Base-by-base conservation (phyloP, 2,888 invertebrate genomes). In the Nymphalis urticae region DNA sequence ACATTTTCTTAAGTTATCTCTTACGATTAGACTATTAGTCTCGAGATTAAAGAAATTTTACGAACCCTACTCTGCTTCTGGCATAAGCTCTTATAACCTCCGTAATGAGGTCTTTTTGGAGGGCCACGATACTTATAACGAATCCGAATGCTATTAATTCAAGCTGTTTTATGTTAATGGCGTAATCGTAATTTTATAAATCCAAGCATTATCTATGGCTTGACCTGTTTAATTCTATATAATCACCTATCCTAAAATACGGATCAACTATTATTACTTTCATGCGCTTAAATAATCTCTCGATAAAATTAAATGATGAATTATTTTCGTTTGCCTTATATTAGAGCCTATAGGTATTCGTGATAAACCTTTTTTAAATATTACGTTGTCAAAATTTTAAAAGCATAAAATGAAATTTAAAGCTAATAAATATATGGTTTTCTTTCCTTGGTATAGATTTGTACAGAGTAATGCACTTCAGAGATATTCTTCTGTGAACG, bases 1-100 rank as follows among this genome's bases (percentile, higher is more conserved):
- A 83, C 82, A 83, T 84, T 79, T 81, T 77, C 80, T 78, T 77
- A 87, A 86, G 86, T 85, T 83, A 84, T 80, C 82, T 77, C 84
- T 81, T 82, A 85, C 81, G 83, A 83, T 86, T 84, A 82, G 76
- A 77, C 76, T 76, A 70, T 32, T 72, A 79, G 74, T 76, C 72
- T 72, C 61, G 70, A 75, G 77, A 80, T 81, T 82, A 78, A 81
- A 79, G 72, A 72, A 79, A 76, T 75, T 64, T 80, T 77, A 51
- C 50, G 68, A 71, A 73, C 68, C 62, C 68, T 71, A 65, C 68
- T 63, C 71, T 63, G 71, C 63, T 71, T 67, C 72, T n/a, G 62
- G 67, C 62, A 71, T 75, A 73, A 75, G 73, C 73, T 77, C 77
- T 77, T 75, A 73, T 70, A 65, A 73, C 76, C 74, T 76, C 75